These are phyloP conservation scores for Sebastes steindachneri DNA, from an alignment of 2,797 vertebrate species.

Conservation along the genomic window DNA sequence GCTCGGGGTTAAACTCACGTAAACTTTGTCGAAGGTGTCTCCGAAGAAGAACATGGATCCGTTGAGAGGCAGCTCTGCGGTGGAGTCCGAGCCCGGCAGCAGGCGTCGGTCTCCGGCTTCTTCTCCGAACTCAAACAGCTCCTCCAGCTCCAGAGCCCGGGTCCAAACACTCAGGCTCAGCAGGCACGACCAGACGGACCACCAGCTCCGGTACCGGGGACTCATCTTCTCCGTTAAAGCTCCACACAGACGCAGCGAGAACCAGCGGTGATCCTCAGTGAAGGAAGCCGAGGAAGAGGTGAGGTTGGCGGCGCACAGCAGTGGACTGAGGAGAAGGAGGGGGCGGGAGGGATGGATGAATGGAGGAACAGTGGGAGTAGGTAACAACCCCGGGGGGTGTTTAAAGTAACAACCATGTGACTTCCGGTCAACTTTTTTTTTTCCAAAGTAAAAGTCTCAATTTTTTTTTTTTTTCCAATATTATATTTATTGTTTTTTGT, in stretches of 20 bases:
- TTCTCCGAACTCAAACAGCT: slow-evolving; percentile 60
- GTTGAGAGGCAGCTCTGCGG: slow-evolving; percentile 13
- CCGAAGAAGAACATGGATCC: slow-evolving; percentile 21
- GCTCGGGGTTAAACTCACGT: slow-evolving; percentile 40
- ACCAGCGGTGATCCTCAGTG: neutral
- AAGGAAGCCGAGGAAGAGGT: neutral
- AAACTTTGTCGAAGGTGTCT: neutral
- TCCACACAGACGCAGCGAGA: neutral
- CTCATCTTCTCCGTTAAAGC: neutral
- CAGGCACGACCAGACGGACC: neutral
- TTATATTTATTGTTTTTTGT: too few relatives aligned
- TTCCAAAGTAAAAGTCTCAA: neutral
- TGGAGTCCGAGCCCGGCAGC: slow-evolving; percentile 37
- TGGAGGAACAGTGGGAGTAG: neutral
- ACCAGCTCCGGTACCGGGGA: slow-evolving; percentile 10
- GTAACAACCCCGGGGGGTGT: neutral
- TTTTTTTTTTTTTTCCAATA: too few relatives aligned
- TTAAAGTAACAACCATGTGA: neutral
- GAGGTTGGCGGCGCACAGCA: neutral
- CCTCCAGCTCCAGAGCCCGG: slow-evolving; percentile 50
- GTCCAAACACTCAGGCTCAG: neutral
- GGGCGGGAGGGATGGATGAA: neutral
- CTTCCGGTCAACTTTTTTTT: neutral
- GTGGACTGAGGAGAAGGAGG: neutral
- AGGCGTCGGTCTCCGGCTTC: slow-evolving; percentile 58